Evolutionary conservation across 2,888 invertebrate species (phyloP).

Genomic region (Drosophila colorata): DNA sequence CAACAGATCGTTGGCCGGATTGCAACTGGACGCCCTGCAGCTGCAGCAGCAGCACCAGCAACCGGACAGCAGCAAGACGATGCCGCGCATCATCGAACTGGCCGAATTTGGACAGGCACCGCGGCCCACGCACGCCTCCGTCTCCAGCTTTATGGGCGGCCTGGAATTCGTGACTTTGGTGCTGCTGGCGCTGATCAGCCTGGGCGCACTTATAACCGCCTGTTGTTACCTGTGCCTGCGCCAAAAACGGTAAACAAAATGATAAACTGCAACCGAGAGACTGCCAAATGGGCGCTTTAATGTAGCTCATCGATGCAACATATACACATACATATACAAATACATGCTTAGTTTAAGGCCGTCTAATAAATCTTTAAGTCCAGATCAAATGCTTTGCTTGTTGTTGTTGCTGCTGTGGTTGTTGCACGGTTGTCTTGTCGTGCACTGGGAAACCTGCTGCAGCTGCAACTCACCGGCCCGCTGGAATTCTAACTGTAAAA

Average conservation of each 20-base stretch:
- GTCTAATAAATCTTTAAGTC: constrained; percentile 66
- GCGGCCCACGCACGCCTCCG: constrained; percentile 83
- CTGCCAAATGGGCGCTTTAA: constrained; percentile 38
- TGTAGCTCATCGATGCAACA: constrained; percentile 37
- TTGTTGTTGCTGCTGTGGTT: constrained; percentile 49
- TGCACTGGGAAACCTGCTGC: constrained; percentile 47
- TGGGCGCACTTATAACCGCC: constrained; percentile 92
- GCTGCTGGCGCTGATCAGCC: constrained; percentile 92
- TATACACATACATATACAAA: neutral
- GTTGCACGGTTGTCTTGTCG: constrained; percentile 28
- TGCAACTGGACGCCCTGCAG: constrained; percentile 77
- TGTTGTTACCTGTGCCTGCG: constrained; percentile 91
- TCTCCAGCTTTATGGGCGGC: constrained; percentile 87
- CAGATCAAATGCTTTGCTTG: constrained; percentile 35
- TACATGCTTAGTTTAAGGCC: constrained; percentile 38
- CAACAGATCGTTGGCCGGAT: constrained; percentile 87
- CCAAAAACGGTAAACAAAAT: constrained; percentile 84
- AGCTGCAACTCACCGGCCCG: constrained; percentile 51
- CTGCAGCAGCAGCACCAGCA: constrained; percentile 55
- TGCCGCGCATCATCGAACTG: constrained; percentile 89
- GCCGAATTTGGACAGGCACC: constrained; percentile 83
- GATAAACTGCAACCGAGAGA: constrained; percentile 41
- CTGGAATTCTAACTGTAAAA: constrained; percentile 75
- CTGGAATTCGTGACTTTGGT: constrained; percentile 93
- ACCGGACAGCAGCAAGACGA: constrained; percentile 85